Evolutionary conservation across 2,113 vertebrate species (phyloP), one percentile per base, ranked within the genome.

Genomic region (Sialia sialis): DNA sequence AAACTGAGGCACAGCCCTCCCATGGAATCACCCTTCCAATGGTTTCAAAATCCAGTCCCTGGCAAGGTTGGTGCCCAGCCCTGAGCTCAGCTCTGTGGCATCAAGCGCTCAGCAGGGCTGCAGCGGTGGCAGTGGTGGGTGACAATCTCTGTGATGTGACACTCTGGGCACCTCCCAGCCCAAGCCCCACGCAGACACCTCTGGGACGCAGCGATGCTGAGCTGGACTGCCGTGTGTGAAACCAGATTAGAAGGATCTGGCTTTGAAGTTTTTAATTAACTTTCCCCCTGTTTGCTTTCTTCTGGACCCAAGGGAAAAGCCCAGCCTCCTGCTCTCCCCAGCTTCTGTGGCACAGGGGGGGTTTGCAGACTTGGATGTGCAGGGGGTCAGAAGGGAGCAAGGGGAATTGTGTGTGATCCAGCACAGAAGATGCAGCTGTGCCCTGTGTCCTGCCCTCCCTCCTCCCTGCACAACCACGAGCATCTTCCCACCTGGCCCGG

Each of bases 211-310:
- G 10, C 1, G 0, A 29, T 0, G 0, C 46, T 2, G 5, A 55
- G 38, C 60, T 75, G 66, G 30, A 12, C 62, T 72, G 74, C 74
- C 11, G 7, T 0, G 0, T 7, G 5, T 68, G 68, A 75, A 79
- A 32, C 52, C 58, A 56, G 72, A 93, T 90, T 39, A 67, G 62
- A 85, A 76, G 6, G 59, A 79, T 68, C 58, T 93, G 88, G 49
- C 88, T 94, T 94, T 94, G 91, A 94, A 88, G 85, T 48, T 90
- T 82, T 88, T 87, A 90, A 95, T 93, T 90, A 87, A 82, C 67
- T 87, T 79, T 82, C 41, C 29, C 67, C 60, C 66, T 51, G 39
- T 59, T 90, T 67, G 67, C 70, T 94, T 92, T 79, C 67, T 90
- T 90, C 79, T 79, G 83, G 59, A 43, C 90, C 49, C 70, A 56